phyloP scores from a whole-genome alignment of 1,140 invertebrate genomes.

The Neodiprion virginianus region DNA sequence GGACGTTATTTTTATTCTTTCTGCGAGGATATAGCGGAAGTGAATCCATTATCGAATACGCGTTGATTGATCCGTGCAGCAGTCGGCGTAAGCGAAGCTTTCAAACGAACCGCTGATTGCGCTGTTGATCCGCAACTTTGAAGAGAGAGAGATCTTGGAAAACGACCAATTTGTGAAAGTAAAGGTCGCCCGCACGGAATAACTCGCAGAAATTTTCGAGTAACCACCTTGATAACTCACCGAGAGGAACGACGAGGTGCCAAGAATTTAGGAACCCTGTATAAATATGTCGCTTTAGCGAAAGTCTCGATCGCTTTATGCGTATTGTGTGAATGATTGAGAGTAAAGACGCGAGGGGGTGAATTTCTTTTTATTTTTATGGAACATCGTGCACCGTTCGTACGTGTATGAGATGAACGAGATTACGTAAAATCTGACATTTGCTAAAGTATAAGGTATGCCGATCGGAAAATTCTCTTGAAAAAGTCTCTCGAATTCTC shows the following conservation, averaged over 20 bases:
- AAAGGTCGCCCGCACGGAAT: conserved; percentile 15
- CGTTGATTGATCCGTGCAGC: no score
- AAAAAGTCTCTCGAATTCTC: no score
- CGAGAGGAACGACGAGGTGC: not conserved
- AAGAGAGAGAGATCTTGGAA: conserved; percentile 18
- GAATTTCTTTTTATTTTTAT: not conserved
- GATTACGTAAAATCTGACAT: no score
- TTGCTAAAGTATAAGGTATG: no score
- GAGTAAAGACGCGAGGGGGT: not conserved
- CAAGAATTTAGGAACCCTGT: conserved; percentile 12
- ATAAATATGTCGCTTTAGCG: conserved; percentile 11
- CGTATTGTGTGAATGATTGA: not conserved
- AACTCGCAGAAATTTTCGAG: not conserved
- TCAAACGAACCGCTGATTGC: not conserved
- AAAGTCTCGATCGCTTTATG: no score
- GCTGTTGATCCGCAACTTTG: not conserved
- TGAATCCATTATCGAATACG: no score
- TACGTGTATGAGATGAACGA: no score
- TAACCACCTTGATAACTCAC: not conserved
- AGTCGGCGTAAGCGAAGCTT: no score
- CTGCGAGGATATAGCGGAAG: conserved; percentile 1
- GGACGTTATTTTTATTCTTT: conserved; percentile 22
- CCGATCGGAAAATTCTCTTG: no score
- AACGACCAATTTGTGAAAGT: conserved; percentile 28
- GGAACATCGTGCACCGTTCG: no score